phyloP scores from a whole-genome alignment of 2,888 invertebrate species.

The Brenthis ino region DNA sequence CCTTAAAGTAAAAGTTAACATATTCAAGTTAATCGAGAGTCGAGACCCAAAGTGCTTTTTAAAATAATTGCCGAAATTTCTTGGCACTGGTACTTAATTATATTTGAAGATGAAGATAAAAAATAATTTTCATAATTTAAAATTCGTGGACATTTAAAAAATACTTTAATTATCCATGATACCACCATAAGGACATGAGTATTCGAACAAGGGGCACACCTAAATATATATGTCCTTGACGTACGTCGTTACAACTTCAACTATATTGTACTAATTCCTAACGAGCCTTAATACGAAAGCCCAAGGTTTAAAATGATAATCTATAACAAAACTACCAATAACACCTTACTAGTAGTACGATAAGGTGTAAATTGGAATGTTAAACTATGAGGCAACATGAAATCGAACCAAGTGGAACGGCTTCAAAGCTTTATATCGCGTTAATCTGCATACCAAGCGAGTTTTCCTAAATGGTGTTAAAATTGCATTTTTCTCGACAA shows the following conservation, averaged over 20 bases:
- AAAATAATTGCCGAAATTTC: too few relatives aligned
- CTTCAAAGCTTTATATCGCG: background rate
- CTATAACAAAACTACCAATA: background rate
- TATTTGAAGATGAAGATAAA: too few relatives aligned
- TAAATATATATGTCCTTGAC: constrained; percentile 66
- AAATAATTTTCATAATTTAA: too few relatives aligned
- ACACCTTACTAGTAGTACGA: constrained; percentile 4
- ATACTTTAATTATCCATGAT: background rate
- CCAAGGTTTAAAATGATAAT: constrained; percentile 18
- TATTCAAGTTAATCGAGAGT: too few relatives aligned
- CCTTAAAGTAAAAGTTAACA: background rate
- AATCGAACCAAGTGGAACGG: background rate
- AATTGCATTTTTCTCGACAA: constrained; percentile 17
- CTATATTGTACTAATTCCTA: constrained; percentile 10
- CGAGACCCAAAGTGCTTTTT: too few relatives aligned
- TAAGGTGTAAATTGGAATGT: constrained; percentile 12
- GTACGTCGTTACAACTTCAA: constrained; percentile 57
- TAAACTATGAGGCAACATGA: background rate
- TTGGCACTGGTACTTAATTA: too few relatives aligned
- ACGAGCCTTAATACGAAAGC: constrained; percentile 22
- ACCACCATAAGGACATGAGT: constrained; percentile 29
- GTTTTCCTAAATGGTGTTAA: constrained; percentile 13
- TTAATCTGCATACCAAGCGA: constrained; percentile 10
- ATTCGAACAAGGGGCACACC: constrained; percentile 45
- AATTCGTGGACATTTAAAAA: too few relatives aligned